phyloP scores from a whole-genome alignment of 2,888 invertebrate genomes.

The Tenthredo livida region DNA sequence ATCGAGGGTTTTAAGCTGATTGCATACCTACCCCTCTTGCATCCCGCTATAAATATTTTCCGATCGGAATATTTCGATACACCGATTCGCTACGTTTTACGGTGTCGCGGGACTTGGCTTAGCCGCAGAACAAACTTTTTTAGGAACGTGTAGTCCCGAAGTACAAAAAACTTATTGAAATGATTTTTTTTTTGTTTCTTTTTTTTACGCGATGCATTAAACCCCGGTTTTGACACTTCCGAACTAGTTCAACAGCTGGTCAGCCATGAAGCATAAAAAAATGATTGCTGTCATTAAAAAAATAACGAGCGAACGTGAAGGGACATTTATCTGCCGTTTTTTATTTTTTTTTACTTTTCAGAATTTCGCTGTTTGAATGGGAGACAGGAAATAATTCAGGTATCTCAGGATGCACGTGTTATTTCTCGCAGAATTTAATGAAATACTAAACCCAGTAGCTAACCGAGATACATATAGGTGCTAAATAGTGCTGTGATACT shows the following conservation, averaged over 20 bases:
- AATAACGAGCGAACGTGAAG: neutral
- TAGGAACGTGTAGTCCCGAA: neutral
- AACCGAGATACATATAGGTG: neutral
- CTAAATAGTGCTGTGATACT: neutral
- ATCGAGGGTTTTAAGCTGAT: slow-evolving; percentile 55
- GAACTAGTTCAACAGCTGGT: neutral
- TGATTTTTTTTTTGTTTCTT: neutral
- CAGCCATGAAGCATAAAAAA: neutral
- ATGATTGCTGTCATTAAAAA: neutral
- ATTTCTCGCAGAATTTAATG: neutral
- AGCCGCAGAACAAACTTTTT: neutral
- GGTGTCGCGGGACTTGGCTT: neutral
- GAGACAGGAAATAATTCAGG: neutral
- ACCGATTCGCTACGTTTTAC: neutral
- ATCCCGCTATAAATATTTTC: neutral
- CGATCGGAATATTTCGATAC: slow-evolving; percentile 2
- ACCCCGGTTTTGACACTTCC: neutral
- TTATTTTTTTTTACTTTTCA: neutral
- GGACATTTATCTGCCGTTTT: neutral
- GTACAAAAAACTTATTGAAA: neutral
- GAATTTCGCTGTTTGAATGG: neutral
- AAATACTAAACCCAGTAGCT: neutral
- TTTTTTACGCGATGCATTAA: neutral
- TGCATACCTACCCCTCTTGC: slow-evolving; percentile 53
- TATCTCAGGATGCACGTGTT: neutral